These are phyloP conservation scores for Callitettix versicolor DNA, from an alignment of 1,140 invertebrate genomes.

Conservation along the genomic window DNA sequence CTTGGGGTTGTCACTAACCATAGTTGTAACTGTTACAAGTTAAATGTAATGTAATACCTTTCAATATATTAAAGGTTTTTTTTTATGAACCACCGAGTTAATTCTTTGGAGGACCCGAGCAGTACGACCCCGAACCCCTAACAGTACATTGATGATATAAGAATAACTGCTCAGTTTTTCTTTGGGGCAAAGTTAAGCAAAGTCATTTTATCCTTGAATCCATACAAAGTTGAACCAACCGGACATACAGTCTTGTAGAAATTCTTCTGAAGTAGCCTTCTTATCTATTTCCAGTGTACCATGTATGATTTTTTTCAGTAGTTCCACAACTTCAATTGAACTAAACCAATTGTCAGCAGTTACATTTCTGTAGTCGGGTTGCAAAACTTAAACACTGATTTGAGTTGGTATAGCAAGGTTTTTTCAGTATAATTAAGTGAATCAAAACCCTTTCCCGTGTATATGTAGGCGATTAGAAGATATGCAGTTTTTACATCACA, in stretches of 20 bases:
- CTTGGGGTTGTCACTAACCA: no score
- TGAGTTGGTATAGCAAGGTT: constrained; percentile 18
- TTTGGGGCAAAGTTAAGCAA: constrained; percentile 26
- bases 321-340: constrained; percentile 25
- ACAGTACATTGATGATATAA: constrained; percentile 28
- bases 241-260: neutral
- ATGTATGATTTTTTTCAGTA: constrained; percentile 23
- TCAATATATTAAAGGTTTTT: no score
- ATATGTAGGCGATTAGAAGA: constrained; percentile 1
- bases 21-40: no score
- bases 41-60: no score
- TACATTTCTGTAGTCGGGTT: constrained; percentile 28
- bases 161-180: constrained; percentile 24
- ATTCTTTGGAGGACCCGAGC: no score
- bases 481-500: neutral
- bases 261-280: constrained; percentile 29
- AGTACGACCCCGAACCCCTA: no score
- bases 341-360: constrained; percentile 33
- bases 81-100: no score
- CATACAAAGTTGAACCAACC: constrained; percentile 7
- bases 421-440: constrained; percentile 9
- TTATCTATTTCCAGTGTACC: constrained; percentile 29
- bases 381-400: no score
- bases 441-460: constrained; percentile 3
- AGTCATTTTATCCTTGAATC: constrained; percentile 24